Conservation (phyloP, 1,140 invertebrate genomes). For the Trichonephila clavipes region DNA sequence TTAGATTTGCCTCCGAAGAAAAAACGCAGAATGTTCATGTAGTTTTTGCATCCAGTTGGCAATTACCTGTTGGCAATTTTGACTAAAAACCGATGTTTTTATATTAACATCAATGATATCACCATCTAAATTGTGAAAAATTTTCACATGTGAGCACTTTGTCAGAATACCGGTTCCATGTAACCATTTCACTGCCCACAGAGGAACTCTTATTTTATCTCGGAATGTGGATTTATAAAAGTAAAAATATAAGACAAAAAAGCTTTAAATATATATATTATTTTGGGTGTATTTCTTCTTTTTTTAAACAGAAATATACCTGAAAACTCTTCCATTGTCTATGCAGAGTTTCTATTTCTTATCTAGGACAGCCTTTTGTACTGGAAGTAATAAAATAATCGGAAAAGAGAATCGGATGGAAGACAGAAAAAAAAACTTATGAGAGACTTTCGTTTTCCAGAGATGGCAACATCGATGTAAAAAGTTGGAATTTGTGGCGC, state of each 20-base stretch:
- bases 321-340: not conserved
- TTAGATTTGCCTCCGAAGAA: no score
- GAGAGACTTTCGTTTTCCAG: not conserved
- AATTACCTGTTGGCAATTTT: no score
- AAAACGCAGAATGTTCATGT: no score
- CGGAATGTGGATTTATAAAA: not conserved
- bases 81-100: no score
- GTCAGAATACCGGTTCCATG: no score
- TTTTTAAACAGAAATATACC: not conserved
- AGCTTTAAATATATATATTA: not conserved
- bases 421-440: not conserved
- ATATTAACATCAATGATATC: no score
- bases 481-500: not conserved
- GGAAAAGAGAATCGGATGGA: not conserved
- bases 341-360: not conserved
- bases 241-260: not conserved
- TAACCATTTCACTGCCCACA: no score
- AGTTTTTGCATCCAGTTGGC: no score
- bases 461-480: not conserved
- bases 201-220: no score
- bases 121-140: no score
- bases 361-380: not conserved
- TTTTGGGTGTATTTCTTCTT: not conserved
- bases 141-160: no score
- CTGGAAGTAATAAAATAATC: slow-evolving; percentile 10